Evolutionary conservation across 2,797 vertebrate species (phyloP).

Genomic region (Margarornis squamiger): DNA sequence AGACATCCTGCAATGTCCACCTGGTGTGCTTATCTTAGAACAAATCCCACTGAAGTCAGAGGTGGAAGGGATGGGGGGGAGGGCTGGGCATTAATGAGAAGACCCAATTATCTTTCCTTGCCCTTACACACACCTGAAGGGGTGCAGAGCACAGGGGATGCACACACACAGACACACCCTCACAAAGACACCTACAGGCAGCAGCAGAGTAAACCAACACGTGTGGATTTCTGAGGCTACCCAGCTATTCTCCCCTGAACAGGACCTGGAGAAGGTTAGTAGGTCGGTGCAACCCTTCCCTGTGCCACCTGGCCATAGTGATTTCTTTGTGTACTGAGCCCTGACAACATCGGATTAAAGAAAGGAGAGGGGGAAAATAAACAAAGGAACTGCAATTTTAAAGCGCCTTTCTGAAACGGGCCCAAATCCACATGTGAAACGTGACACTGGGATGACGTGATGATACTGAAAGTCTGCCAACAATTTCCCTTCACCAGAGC

Average conservation of each 20-base stretch:
- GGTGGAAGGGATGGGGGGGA: background rate
- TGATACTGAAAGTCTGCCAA: background rate
- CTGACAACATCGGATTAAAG: background rate
- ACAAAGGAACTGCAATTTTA: background rate
- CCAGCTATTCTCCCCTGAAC: background rate
- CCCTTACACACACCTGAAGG: no score
- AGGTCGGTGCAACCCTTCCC: background rate
- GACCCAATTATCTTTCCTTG: rapidly evolving
- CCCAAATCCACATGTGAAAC: background rate
- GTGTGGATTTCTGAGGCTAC: background rate
- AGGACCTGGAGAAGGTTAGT: background rate
- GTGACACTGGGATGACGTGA: rapidly evolving
- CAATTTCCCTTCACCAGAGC: background rate
- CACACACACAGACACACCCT: no score
- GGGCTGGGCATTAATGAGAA: background rate
- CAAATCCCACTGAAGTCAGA: background rate
- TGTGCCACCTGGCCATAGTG: background rate
- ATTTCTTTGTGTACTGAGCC: background rate
- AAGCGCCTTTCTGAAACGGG: background rate
- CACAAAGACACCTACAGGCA: background rate
- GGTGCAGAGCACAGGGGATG: background rate
- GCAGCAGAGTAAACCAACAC: background rate
- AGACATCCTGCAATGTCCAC: background rate
- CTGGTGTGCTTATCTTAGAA: background rate
- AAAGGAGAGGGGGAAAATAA: background rate